Evolutionary conservation across 2,113 vertebrate genomes (phyloP), one percentile per base, ranked within the genome.

Genomic region (Corythornis vintsioides): DNA sequence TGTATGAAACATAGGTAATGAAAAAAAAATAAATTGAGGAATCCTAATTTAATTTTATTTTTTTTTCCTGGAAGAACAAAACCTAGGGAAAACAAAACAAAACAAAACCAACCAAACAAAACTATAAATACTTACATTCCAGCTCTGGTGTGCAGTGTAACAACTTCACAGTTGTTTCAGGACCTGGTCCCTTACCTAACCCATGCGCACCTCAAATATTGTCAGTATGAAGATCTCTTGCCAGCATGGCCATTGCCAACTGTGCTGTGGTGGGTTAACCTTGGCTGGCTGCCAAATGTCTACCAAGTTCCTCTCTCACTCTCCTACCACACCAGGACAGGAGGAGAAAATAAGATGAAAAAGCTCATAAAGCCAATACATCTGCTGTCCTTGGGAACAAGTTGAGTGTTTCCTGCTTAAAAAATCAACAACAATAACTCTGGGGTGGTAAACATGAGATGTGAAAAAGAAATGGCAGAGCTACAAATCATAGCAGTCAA

Each of bases 371-470:
- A 86, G 2, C 15, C 7, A 63, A 64, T 40, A 43, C 3, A 24
- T 4, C 11, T 61, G 8, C 10, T 72, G 12, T 26, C 15, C n/a
- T 14, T 21, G 61, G 15, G 72, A 22, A 16, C 57, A 79, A 20
- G 25, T 0, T 45, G 15, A 82, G 61, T 45, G 14, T 20, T 7
- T 48, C 11, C 5, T 72, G 21, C n/a, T 82, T 40, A 21, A 84
- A 64, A 76, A 73, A 10, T 40, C 57, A 57, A 7, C 24, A 28
- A 8, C 19, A 59, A 75, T 33, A 1, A 15, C 29, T 40, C 0
- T 2, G 6, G 26, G 64, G 18, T 0, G 1, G 13, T 5, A 72
- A 79, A 8, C 0, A 0, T 7, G 47, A 77, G 9, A 60, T 2
- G 7, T 73, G 24, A 48, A 21, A 43, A 88, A 77, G 25, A 57